Evolutionary conservation across 2,113 vertebrate genomes (phyloP), one percentile per base, ranked within the genome.

Genomic region (Hippocampus mohnikei): DNA sequence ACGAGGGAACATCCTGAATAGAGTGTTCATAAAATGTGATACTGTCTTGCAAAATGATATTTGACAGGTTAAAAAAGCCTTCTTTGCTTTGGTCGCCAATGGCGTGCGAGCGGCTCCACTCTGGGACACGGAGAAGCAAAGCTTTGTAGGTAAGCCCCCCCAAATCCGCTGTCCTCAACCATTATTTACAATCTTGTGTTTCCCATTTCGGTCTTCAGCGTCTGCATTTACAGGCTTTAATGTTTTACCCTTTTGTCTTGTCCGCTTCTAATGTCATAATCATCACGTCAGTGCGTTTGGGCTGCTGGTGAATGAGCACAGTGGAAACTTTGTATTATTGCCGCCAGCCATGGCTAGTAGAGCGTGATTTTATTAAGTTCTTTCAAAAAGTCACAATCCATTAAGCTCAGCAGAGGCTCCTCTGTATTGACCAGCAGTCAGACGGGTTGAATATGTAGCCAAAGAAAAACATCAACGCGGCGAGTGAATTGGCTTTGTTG

Each of bases 91-190:
- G 89, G 97, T 98, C 67, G 96, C 96, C 76, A 98, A 99, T 10
- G 96, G 97, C 66, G 97, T 99, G 25, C 93, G 97, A 76, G 97
- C 97, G 69, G 97, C 97, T 68, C 96, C 97, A 0, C 92, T 99
- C 62, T 99, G 97, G 97, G 97, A 99, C 86, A 96, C 95, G 69
- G 97, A 96, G 90, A 96, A 95, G 79, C 97, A 98, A 85, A 96
- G 95, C 90, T 99, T 99, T 93, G 96, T 99, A 91, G 97, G 97
- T 98, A 90, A 95, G 96, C 0, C 10, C 2, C 2, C 3, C 0
- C 0, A 66, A 23, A 66, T 9, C 3, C 3, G 0, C 60, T 40
- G 6, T 10, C 18, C 20, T 41, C 10, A 23, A 46, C 50, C 37
- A 20, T 2, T 1, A 2, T 33, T 60, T 60, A 15, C 23, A 60